Evolutionary conservation across 2,888 invertebrate species (phyloP).

Genomic region (Drosophila neotestacea): DNA sequence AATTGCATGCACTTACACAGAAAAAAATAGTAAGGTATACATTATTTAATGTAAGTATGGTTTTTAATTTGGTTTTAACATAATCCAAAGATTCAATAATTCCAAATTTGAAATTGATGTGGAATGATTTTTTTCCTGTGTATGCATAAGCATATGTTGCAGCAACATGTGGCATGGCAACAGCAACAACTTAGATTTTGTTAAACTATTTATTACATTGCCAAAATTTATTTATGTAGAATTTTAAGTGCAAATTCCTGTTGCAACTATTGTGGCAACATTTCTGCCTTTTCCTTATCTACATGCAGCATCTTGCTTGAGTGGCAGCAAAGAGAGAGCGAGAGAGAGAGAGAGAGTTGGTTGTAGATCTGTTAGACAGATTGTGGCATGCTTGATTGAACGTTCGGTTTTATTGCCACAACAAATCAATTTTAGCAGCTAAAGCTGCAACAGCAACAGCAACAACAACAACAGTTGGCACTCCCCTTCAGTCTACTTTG

Average conservation of each 20-base stretch:
- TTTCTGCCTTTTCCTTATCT: conserved; percentile 47
- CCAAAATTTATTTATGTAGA: conserved; percentile 40
- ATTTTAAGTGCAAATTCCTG: conserved; percentile 77
- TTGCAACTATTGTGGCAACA: conserved; percentile 50
- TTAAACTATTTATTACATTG: conserved; percentile 35
- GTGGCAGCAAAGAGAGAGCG: conserved; percentile 3
- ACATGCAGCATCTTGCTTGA: conserved; percentile 45
- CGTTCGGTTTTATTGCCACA: conserved; percentile 74
- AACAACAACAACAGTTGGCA: conserved; percentile 37
- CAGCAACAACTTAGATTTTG: conserved; percentile 17
- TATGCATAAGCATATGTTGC: conserved; percentile 23
- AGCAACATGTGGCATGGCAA: conserved; percentile 63
- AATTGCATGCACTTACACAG: conserved; percentile 28
- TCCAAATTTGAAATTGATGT: no score
- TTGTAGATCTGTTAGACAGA: conserved; percentile 49
- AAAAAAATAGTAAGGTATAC: no score
- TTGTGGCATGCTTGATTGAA: conserved; percentile 72
- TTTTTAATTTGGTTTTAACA: no score
- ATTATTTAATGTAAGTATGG: no score
- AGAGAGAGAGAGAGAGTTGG: conserved; percentile 16
- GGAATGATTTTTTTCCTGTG: not conserved
- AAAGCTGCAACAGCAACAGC: conserved; percentile 29
- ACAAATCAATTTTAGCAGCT: conserved; percentile 73
- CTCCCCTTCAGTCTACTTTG: conserved; percentile 56
- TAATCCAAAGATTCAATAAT: no score